phyloP scores from a whole-genome alignment of 2,888 invertebrate genomes.

The Baccha elongata region DNA sequence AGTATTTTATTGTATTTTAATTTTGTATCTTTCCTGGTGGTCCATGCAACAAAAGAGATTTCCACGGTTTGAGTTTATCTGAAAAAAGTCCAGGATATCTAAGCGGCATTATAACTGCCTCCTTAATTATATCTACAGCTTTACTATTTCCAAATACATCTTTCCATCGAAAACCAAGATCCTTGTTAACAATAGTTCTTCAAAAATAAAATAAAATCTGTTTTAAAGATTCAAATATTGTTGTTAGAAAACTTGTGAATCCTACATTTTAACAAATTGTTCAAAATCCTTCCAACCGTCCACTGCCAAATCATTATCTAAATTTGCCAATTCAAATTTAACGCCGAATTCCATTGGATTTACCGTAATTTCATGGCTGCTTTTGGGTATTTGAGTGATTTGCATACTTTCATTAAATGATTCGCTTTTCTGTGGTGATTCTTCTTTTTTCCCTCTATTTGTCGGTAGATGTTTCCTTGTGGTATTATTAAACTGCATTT shows the following conservation, averaged over 20 bases:
- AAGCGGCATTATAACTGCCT: constrained; percentile 92
- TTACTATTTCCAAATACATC: constrained; percentile 90
- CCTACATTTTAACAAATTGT: constrained; percentile 51
- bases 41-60: constrained; percentile 87
- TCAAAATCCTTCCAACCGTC: constrained; percentile 59
- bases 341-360: constrained; percentile 52
- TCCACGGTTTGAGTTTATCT: constrained; percentile 91
- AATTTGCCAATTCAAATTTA: constrained; percentile 24
- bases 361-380: constrained; percentile 54
- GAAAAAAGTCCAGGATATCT: constrained; percentile 89
- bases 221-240: not conserved
- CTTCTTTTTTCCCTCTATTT: constrained; percentile 45
- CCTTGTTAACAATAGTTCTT: constrained; percentile 75
- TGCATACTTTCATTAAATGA: constrained; percentile 54
- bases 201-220: not conserved
- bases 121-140: constrained; percentile 91
- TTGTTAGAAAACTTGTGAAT: too few relatives aligned
- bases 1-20: not conserved
- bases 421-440: constrained; percentile 9
- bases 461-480: constrained; percentile 21
- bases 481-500: constrained; percentile 43
- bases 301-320: constrained; percentile 31
- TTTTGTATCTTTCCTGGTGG: constrained; percentile 81
- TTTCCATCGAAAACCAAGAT: constrained; percentile 89
- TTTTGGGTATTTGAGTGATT: constrained; percentile 53